Evolutionary conservation across 2,888 invertebrate species (phyloP).

Genomic region (Gymnoscelis rufifasciata): DNA sequence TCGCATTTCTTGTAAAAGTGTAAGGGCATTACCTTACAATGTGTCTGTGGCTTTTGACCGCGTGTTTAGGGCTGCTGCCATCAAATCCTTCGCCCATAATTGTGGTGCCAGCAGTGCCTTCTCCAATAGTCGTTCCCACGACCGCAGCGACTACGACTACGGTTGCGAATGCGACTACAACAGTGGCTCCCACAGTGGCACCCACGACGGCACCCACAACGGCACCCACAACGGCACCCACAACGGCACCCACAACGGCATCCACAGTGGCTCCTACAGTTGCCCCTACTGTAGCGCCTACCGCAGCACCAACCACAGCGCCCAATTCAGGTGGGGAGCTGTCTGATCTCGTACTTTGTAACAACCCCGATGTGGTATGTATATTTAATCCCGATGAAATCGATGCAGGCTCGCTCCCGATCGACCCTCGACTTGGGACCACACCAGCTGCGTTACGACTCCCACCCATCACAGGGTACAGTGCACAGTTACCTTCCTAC

Average conservation of each 20-base stretch:
- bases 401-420: constrained; percentile 61
- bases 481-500: constrained; percentile 49
- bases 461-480: constrained; percentile 55
- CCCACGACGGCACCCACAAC: constrained; percentile 27
- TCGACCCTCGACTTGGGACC: constrained; percentile 72
- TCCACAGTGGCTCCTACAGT: constrained; percentile 36
- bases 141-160: constrained; percentile 35
- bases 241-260: constrained; percentile 28
- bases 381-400: constrained; percentile 66
- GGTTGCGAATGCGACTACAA: constrained; percentile 21
- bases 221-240: constrained; percentile 25
- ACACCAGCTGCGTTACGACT: constrained; percentile 52
- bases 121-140: constrained; percentile 63
- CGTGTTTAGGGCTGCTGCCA: constrained; percentile 67
- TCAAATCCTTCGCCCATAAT: constrained; percentile 42
- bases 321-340: constrained; percentile 48
- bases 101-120: constrained; percentile 51
- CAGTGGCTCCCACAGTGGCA: constrained; percentile 28
- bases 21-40: constrained; percentile 38
- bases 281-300: constrained; percentile 20
- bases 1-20: constrained; percentile 5
- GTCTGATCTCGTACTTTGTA: constrained; percentile 64
- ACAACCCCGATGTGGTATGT: constrained; percentile 64
- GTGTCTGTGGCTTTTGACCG: constrained; percentile 74
- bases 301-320: constrained; percentile 29